phyloP scores from a whole-genome alignment of 2,113 vertebrate species.

The Sapajus apella region DNA sequence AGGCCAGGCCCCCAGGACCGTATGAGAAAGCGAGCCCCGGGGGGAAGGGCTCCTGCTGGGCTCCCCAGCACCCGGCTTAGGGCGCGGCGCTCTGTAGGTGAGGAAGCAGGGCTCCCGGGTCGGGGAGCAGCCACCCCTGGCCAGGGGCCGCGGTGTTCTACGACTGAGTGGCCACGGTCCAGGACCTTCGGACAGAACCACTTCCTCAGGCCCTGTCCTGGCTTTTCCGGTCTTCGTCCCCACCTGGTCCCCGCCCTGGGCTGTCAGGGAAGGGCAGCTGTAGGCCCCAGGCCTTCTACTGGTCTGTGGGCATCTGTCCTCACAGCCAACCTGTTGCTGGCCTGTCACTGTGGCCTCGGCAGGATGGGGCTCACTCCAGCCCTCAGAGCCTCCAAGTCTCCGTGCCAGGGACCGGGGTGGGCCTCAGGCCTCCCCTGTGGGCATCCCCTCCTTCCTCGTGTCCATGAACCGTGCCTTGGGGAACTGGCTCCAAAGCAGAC shows the following conservation, averaged over 20 bases:
- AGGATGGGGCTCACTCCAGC: neutral
- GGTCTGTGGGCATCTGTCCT: neutral
- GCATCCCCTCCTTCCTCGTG: neutral
- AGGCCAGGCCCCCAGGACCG: too few relatives aligned
- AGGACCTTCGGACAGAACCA: neutral
- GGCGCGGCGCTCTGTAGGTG: accelerated
- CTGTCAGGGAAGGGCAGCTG: neutral
- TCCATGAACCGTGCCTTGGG: accelerated
- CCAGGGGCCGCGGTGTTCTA: accelerated
- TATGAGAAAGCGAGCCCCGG: accelerated
- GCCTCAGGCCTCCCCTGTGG: neutral
- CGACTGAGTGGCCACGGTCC: neutral
- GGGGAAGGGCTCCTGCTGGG: neutral
- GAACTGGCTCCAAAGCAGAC: accelerated
- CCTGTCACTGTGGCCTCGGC: neutral
- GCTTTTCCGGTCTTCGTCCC: neutral
- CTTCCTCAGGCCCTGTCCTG: accelerated
- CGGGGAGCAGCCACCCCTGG: neutral
- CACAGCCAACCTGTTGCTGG: neutral
- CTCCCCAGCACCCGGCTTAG: neutral
- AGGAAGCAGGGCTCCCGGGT: neutral
- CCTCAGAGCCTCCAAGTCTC: accelerated
- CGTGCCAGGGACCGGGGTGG: accelerated
- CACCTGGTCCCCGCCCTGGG: neutral
- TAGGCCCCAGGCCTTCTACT: accelerated